Conservation (phyloP, 2,113 vertebrate genomes). For the Forbesichthys papilliferus region DNA sequence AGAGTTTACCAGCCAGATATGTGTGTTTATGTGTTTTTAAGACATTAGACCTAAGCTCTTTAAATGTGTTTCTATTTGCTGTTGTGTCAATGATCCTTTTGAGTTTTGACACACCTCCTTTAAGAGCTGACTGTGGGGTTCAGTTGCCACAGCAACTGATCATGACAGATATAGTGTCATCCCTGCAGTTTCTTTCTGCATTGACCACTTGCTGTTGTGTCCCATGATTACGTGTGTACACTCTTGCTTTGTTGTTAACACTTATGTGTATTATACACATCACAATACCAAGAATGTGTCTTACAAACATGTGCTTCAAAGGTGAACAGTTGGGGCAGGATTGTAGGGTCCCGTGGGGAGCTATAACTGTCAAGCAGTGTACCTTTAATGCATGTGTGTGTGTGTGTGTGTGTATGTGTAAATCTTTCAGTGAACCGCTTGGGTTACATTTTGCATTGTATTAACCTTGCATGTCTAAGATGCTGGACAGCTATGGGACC, state of each 20-base stretch:
- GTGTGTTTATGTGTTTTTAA: no score
- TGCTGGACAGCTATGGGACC: slow-evolving; percentile 34
- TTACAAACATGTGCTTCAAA: no score
- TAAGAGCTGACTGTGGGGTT: slow-evolving; percentile 33
- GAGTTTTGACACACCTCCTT: slow-evolving; percentile 10
- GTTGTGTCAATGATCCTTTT: slow-evolving; percentile 25
- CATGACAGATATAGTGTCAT: slow-evolving; percentile 55
- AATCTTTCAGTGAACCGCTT: slow-evolving; percentile 5
- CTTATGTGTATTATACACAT: no score
- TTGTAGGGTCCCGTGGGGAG: no score
- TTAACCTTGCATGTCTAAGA: slow-evolving; percentile 36
- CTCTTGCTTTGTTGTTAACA: background rate
- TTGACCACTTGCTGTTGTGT: background rate
- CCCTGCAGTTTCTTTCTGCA: slow-evolving; percentile 29
- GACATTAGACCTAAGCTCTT: no score
- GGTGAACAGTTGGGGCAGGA: no score
- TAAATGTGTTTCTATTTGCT: background rate
- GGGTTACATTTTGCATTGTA: slow-evolving; percentile 1
- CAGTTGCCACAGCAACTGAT: slow-evolving; percentile 63
- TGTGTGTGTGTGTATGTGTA: background rate
- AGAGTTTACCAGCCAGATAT: no score
- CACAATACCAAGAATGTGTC: no score
- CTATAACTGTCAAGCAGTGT: no score
- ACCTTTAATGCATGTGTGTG: background rate
- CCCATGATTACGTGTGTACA: no score